Evolutionary conservation across 2,113 vertebrate genomes (phyloP).

Genomic region (Chinchilla lanigera): DNA sequence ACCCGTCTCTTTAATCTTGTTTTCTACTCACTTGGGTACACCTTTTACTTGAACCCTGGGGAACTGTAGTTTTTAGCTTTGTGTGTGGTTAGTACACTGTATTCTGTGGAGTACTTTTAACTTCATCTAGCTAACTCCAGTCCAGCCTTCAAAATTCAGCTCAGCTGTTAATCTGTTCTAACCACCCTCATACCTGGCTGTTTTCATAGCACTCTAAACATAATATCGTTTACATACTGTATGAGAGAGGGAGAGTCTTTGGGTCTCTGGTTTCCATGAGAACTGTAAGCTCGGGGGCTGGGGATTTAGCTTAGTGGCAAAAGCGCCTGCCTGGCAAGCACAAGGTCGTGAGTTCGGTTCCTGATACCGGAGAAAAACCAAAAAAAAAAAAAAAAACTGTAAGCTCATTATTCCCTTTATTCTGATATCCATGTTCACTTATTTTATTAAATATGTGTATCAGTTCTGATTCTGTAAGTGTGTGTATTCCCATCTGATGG

Average conservation of each 20-base stretch:
- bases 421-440: neutral
- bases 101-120: neutral
- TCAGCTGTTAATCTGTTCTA: neutral
- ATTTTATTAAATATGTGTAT: neutral
- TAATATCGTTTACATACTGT: neutral
- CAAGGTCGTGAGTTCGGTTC: too few species aligned
- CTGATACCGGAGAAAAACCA: too few species aligned
- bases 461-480: neutral
- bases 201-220: neutral
- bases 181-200: neutral
- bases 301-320: too few species aligned
- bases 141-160: conserved; percentile 31
- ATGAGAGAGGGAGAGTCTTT: neutral
- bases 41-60: neutral
- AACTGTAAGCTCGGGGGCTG: neutral
- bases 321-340: too few species aligned
- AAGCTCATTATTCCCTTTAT: neutral
- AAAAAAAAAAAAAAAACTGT: too few species aligned
- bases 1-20: neutral
- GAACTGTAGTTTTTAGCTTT: neutral
- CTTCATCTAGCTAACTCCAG: neutral
- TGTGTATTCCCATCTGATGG: conserved; percentile 24
- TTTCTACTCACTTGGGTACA: neutral
- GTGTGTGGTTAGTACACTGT: neutral
- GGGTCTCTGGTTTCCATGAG: neutral